Evolutionary conservation across 2,797 vertebrate species (phyloP).

Genomic region (Ataeniobius toweri): DNA sequence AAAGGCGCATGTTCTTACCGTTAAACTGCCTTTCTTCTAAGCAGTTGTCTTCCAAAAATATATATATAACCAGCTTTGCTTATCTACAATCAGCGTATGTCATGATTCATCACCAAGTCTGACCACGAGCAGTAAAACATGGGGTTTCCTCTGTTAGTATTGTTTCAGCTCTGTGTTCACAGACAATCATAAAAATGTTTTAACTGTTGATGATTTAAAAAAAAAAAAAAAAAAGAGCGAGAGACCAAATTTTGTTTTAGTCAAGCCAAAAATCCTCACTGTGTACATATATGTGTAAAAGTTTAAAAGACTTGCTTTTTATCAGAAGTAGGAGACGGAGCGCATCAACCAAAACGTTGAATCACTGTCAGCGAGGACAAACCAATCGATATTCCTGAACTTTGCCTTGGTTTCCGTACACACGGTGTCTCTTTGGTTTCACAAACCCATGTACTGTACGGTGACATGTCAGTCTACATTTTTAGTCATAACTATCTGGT

Average conservation of each 20-base stretch:
- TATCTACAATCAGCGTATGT: conserved; percentile 72
- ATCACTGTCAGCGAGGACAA: conserved; percentile 10
- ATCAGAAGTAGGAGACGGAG: background rate
- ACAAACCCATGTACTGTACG: conserved; percentile 19
- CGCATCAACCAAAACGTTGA: conserved; percentile 8
- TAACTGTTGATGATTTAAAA: conserved; percentile 40
- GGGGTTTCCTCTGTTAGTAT: conserved; percentile 33
- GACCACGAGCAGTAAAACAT: conserved; percentile 32
- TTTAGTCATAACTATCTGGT: conserved; percentile 46
- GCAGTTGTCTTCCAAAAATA: conserved; percentile 46
- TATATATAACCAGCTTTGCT: conserved; percentile 58
- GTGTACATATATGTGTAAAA: conserved; percentile 33
- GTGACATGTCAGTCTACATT: conserved; percentile 27
- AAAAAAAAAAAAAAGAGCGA: conserved; percentile 26
- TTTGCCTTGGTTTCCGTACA: conserved; percentile 5
- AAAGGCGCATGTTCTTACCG: conserved; percentile 51
- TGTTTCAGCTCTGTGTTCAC: conserved; percentile 53
- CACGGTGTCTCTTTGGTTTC: conserved; percentile 31
- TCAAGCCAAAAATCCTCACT: conserved; percentile 39
- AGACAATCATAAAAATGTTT: conserved; percentile 70
- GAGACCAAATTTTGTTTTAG: conserved; percentile 54
- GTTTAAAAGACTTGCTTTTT: conserved; percentile 19
- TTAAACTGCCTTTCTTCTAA: conserved; percentile 53
- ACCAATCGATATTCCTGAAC: conserved; percentile 26
- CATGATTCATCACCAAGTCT: conserved; percentile 64